Evolutionary conservation across 1,140 invertebrate genomes (phyloP).

Genomic region (Papilio machaon): DNA sequence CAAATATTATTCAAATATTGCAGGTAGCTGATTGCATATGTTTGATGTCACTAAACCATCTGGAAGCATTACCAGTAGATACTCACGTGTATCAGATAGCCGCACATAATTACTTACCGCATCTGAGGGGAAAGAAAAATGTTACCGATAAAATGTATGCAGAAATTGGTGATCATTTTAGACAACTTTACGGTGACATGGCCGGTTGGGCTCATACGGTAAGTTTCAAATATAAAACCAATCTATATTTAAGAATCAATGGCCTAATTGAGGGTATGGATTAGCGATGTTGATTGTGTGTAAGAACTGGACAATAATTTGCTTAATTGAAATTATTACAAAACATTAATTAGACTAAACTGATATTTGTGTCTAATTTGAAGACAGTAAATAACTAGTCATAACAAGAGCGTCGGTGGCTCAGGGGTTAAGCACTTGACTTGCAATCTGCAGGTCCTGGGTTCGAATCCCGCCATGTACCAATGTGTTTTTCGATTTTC

Average conservation of each 20-base stretch:
- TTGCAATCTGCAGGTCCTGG: too few species aligned
- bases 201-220: slow-evolving; percentile 98
- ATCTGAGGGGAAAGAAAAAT: slow-evolving; percentile 89
- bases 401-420: too few species aligned
- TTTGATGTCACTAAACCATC: slow-evolving; percentile 96
- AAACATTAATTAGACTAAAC: too few species aligned
- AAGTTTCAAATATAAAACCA: slow-evolving; percentile 47
- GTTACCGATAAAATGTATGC: slow-evolving; percentile 92
- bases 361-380: too few species aligned
- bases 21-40: slow-evolving; percentile 99
- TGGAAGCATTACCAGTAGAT: slow-evolving; percentile 96
- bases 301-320: too few species aligned
- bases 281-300: too few species aligned
- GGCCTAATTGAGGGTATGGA: too few species aligned
- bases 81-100: slow-evolving; percentile 98
- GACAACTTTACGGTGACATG: slow-evolving; percentile 91
- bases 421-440: too few species aligned
- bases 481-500: too few species aligned
- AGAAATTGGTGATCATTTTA: slow-evolving; percentile 92
- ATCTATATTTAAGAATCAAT: too few species aligned
- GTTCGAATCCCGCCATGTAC: too few species aligned
- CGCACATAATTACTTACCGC: slow-evolving; percentile 89
- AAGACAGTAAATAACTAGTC: neutral
- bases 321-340: too few species aligned
- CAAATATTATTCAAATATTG: slow-evolving; percentile 48